Evolutionary conservation across 2,113 vertebrate genomes (phyloP), one percentile per base, ranked within the genome.

Genomic region (Micronycteris hirsuta): DNA sequence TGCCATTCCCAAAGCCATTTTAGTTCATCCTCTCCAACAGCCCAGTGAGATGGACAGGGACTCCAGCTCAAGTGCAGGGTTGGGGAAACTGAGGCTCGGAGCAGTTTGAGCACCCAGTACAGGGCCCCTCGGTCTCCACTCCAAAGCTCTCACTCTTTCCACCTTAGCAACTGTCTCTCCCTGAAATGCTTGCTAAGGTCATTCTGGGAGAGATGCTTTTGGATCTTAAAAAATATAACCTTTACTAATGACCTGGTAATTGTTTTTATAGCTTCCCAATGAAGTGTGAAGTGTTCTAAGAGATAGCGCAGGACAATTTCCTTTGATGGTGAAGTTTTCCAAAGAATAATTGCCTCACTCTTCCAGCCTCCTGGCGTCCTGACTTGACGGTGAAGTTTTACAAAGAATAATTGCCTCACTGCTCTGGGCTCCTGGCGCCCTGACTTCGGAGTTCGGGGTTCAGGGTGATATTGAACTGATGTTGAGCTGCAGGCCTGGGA

Each of bases 181-280:
- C 47, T 24, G 56, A 83, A 74, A 86, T 52, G 47, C 49, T 26
- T 28, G 81, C 56, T 95, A 83, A 95, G 97, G 97, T 97, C 94
- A 97, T 91, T 86, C 95, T 91, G 78, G 74, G 43, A 95, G 96
- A 91, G 80, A 93, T 31, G 90, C 4, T 82, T 95, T 91, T 70
- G 56, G 77, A 96, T 94, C 86, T 86, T 91, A 84, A 89, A 93
- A 93, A 97, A 88, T 90, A 88, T 26, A 97, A 96, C 96, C 97
- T 97, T 97, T 96, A 86, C 96, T 97, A 97, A 97, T 97, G 97
- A 97, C 91, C 96, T 97, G 96, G 97, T 97, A 97, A 97, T 97
- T 97, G 95, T 96, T 96, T 97, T 96, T 96, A 95, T 96, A 89
- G 96, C 96, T 97, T 97, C 86, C 89, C 94, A 97, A 77, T 93